Base-by-base conservation (phyloP, 2,113 vertebrate genomes). In the Nycticorax nycticorax region DNA sequence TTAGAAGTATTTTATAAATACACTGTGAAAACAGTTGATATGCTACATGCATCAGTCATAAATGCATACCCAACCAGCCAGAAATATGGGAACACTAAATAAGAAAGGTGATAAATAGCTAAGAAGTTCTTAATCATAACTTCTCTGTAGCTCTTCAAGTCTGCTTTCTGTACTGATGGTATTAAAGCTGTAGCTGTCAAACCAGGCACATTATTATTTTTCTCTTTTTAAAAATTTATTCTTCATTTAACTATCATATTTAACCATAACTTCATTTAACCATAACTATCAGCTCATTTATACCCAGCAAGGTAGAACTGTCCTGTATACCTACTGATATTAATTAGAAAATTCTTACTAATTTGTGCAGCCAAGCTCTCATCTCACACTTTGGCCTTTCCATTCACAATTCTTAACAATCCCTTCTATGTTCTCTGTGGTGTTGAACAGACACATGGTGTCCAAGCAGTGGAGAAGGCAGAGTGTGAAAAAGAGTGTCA, bases 1-100 rank as follows among this genome's bases (percentile, higher is more conserved):
- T 93, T 96, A 91, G 39, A 89, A 91, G 4, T 87, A 53, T 93
- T 97, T 96, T 91, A 91, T 66, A 94, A 96, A 94, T 85, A 95
- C 45, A 63, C 35, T 91, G 47, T 91, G 77, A 91, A 96, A 93
- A 87, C 8, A 60, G 33, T 64, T 92, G 60, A 77, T 94, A 85
- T 37, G 41, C 62, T 85, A 76, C 88, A 71, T 74, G 27, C 68
- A 89, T 92, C 86, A 72, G 76, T 80, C 72, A 93, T 48, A 88
- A 92, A 88, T 56, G 43, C 35, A 71, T 86, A 62, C 11, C 9
- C 39, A 94, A 59, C 26, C 78, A 84, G 2, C 24, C 88, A 81
- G 72, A 94, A 88, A 96, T 52, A 48, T 8, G 23, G 6, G 9
- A 93, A 64, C 13, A 78, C 30, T 75, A 78, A 74, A 71, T 64